These are phyloP conservation scores for Lycorma delicatula DNA, from an alignment of 1,140 invertebrate genomes.

Conservation along the genomic window DNA sequence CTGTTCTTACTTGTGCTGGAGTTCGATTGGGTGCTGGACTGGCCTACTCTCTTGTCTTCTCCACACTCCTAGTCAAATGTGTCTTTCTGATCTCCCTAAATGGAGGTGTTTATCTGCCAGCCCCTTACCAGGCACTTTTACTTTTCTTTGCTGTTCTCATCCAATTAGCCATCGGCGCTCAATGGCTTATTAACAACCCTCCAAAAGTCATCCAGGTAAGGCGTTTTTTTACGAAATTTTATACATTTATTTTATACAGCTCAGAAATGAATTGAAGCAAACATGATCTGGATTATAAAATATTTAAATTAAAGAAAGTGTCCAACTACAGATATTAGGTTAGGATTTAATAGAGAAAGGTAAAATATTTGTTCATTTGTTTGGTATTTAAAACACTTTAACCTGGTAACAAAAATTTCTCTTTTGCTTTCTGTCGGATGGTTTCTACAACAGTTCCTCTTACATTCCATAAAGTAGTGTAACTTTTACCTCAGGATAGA, in stretches of 20 bases:
- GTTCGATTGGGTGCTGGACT: constrained; percentile 74
- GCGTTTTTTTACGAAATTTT: neutral
- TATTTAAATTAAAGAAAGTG: no score
- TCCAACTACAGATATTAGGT: no score
- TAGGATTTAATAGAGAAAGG: no score
- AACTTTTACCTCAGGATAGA: no score
- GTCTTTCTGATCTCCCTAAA: constrained; percentile 87
- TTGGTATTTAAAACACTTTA: no score
- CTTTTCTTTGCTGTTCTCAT: constrained; percentile 83
- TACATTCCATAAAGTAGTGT: no score
- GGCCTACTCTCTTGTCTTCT: constrained; percentile 81
- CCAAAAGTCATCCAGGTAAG: constrained; percentile 46
- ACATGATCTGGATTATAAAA: no score
- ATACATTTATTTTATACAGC: neutral
- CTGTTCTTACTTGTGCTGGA: constrained; percentile 37
- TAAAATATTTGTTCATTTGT: no score
- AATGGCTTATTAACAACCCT: constrained; percentile 72
- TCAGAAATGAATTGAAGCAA: no score
- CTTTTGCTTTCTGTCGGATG: no score
- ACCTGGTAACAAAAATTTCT: no score
- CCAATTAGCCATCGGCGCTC: constrained; percentile 78
- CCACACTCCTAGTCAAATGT: constrained; percentile 85
- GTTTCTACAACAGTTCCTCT: no score
- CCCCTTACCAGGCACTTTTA: constrained; percentile 76
- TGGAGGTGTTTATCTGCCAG: constrained; percentile 84